These are phyloP conservation scores for Triplophysa siluroides DNA, from an alignment of 2,113 vertebrate genomes.

Conservation along the genomic window DNA sequence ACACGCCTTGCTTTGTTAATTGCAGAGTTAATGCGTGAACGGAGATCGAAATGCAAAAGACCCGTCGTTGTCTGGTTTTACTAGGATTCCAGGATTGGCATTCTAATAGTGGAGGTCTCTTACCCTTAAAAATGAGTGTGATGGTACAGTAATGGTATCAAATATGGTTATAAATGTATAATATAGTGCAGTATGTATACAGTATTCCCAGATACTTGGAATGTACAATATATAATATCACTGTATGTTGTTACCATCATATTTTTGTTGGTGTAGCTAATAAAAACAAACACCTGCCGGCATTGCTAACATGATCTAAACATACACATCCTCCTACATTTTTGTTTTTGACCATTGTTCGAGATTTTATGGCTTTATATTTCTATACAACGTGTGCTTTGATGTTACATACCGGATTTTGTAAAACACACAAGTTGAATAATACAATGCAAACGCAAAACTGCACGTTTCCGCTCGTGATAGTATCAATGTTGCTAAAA, in stretches of 20 bases:
- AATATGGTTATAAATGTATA: too few species aligned
- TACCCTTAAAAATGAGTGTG: not conserved
- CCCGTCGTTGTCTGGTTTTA: too few species aligned
- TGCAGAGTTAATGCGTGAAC: not conserved
- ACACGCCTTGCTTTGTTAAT: not conserved
- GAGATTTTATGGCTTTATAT: conserved; percentile 33
- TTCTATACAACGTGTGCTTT: conserved; percentile 28
- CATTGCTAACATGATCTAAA: conserved; percentile 31
- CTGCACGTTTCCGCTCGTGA: conserved; percentile 37
- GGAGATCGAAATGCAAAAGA: not conserved
- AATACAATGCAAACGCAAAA: conserved; percentile 42
- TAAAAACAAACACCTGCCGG: not conserved
- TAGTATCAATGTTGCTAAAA: conserved; percentile 17
- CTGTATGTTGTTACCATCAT: too few species aligned
- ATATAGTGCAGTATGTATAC: too few species aligned
- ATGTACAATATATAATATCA: too few species aligned
- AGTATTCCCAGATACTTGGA: too few species aligned
- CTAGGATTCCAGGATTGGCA: not conserved
- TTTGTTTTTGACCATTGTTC: conserved; percentile 48
- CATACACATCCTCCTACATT: conserved; percentile 37
- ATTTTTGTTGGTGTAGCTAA: not conserved
- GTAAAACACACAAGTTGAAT: conserved; percentile 38
- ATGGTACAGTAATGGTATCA: not conserved
- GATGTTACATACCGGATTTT: conserved; percentile 34
- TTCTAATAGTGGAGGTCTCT: not conserved